These are phyloP conservation scores for Volucella zonaria DNA, from an alignment of 2,888 invertebrate species.

Conservation along the genomic window DNA sequence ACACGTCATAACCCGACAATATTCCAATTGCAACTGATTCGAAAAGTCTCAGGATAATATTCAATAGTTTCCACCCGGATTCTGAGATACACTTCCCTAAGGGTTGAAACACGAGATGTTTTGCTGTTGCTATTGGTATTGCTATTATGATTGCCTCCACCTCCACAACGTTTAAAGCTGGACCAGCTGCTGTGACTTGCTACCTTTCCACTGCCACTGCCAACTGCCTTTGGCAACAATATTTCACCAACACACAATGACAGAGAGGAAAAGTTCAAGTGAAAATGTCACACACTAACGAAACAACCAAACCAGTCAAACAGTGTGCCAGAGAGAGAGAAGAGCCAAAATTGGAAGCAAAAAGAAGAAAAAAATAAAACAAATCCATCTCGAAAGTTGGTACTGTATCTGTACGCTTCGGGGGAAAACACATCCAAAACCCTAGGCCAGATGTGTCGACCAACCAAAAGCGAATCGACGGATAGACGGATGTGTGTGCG, in stretches of 20 bases:
- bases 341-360: neutral
- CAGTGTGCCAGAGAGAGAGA: slow-evolving; percentile 30
- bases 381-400: slow-evolving; percentile 53
- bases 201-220: slow-evolving; percentile 65
- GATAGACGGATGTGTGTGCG: slow-evolving; percentile 23
- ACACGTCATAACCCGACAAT: slow-evolving; percentile 81
- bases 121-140: neutral
- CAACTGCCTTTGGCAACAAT: slow-evolving; percentile 66
- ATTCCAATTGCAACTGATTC: slow-evolving; percentile 83
- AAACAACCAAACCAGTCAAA: neutral
- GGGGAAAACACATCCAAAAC: slow-evolving; percentile 44
- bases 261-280: slow-evolving; percentile 67
- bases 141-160: slow-evolving; percentile 42
- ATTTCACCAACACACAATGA: slow-evolving; percentile 61
- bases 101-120: slow-evolving; percentile 51
- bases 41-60: slow-evolving; percentile 76
- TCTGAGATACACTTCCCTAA: slow-evolving; percentile 45
- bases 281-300: slow-evolving; percentile 61
- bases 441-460: slow-evolving; percentile 53
- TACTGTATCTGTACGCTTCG: slow-evolving; percentile 67
- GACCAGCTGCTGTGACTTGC: slow-evolving; percentile 66
- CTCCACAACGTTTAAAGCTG: slow-evolving; percentile 54
- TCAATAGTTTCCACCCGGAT: slow-evolving; percentile 66
- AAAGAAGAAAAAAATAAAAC: slow-evolving; percentile 21
- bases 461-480: slow-evolving; percentile 62